Percentiles rank a stretch among this genome's conserved stretches.
Conservation (phyloP, 2,113 vertebrate species). For the Aptenodytes forsteri region DNA sequence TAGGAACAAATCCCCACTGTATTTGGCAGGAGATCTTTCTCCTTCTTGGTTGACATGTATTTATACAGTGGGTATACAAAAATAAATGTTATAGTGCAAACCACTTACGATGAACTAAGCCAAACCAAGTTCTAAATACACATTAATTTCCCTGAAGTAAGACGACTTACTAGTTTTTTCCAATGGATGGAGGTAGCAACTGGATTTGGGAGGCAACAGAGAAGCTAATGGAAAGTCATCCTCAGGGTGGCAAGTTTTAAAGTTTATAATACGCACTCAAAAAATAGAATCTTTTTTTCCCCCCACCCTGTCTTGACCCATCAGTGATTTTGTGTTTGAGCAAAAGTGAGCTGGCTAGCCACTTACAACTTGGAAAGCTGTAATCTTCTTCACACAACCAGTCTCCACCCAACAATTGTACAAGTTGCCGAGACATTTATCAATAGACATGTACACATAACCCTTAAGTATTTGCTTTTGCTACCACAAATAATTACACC, state of each 20-base stretch:
- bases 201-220: background rate
- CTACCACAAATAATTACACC: background rate
- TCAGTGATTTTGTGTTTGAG: background rate
- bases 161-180: slow-evolving; percentile 1
- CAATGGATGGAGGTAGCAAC: background rate
- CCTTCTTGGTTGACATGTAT: background rate
- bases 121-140: slow-evolving; percentile 7
- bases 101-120: background rate
- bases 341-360: background rate
- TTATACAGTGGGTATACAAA: background rate
- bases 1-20: background rate
- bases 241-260: background rate
- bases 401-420: background rate
- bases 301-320: background rate
- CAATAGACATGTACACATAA: background rate
- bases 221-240: background rate
- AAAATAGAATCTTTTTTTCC: background rate
- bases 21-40: slow-evolving; percentile 4
- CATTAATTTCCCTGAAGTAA: background rate
- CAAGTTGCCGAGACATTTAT: background rate
- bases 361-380: background rate
- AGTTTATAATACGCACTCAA: background rate
- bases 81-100: slow-evolving; percentile 30
- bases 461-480: background rate
- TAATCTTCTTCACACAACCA: background rate